Evolutionary conservation across 1,140 invertebrate species (phyloP).

Genomic region (Drosophila ambigua): DNA sequence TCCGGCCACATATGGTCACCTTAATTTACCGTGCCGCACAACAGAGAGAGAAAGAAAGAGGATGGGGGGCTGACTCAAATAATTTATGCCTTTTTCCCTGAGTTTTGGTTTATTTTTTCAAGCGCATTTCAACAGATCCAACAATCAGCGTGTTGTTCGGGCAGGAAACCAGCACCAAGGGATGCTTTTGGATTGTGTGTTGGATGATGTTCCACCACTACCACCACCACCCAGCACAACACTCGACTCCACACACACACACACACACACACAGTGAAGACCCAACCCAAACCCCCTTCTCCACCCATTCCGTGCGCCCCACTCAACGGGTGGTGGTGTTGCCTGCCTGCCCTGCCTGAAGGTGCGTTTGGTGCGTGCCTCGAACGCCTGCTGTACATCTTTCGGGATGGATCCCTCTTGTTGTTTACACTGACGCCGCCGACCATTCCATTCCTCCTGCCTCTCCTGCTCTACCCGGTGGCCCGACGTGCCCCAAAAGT

Average conservation of each 20-base stretch:
- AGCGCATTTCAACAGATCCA: slow-evolving; percentile 80
- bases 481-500: slow-evolving; percentile 53
- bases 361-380: slow-evolving; percentile 46
- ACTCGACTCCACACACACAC: slow-evolving; percentile 3
- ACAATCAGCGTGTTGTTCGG: slow-evolving; percentile 71
- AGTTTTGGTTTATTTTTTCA: slow-evolving; percentile 79
- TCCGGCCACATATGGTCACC: slow-evolving; percentile 80
- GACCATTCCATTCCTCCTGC: neutral
- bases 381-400: slow-evolving; percentile 7
- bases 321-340: slow-evolving; percentile 60
- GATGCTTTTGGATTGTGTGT: slow-evolving; percentile 36
- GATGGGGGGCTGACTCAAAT: slow-evolving; percentile 53
- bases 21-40: slow-evolving; percentile 55
- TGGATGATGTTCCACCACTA: slow-evolving; percentile 52
- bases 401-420: slow-evolving; percentile 23
- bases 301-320: neutral
- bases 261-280: too few relatives aligned
- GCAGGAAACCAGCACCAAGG: slow-evolving; percentile 72
- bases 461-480: too few relatives aligned
- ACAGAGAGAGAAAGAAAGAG: neutral
- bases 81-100: slow-evolving; percentile 78
- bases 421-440: slow-evolving; percentile 72
- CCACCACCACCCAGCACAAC: neutral
- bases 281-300: slow-evolving; percentile 1
- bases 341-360: slow-evolving; percentile 10